Evolutionary conservation across 2,797 vertebrate genomes (phyloP), one percentile per base, ranked within the genome.

Genomic region (Coccyzus lansbergi): DNA sequence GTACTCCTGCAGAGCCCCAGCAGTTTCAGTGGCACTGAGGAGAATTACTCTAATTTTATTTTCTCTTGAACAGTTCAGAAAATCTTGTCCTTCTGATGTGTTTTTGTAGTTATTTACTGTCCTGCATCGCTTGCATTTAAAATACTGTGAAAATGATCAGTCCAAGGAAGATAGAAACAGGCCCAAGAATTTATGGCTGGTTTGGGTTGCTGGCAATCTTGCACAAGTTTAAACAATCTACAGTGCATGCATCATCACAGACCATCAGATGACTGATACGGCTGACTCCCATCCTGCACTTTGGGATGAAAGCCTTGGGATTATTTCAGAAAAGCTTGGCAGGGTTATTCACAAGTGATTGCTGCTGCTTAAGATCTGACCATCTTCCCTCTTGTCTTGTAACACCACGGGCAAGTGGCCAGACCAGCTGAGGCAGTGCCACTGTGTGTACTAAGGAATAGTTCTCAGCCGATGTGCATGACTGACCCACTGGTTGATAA

Each of bases 201-300:
- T 46, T 51, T 21, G 29, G 34, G 53, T 24, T 90, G 74, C 40
- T 68, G 62, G 72, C 48, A 48, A 60, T 64, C 49, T 82, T 55
- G 44, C 21, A 26, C 10, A 48, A 33, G 18, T 44, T 58, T 15
- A 22, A 51, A 75, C 56, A 49, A 2, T 16, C n/a, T 69, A 22
- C 1, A 46, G n/a, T 55, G 48, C 17, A 8, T 0, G 1, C 2
- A 0, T 6, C 83, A 40, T 62, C 0, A 0, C 20, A 46, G 33
- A 69, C 33, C 70, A 65, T 44, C n/a, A 53, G 29, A 19, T 20
- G 46, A 25, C 26, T 49, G 38, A 51, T 19, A 25, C 0, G 4
- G 46, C 60, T 63, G 56, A 31, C 20, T 74, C 29, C 29, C 0
- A 1, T 24, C 34, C 24, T 12, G 42, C 31, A 22, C 21, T 46